Base-by-base conservation (phyloP, 2,888 invertebrate species). In the Bugulina stolonifera region DNA sequence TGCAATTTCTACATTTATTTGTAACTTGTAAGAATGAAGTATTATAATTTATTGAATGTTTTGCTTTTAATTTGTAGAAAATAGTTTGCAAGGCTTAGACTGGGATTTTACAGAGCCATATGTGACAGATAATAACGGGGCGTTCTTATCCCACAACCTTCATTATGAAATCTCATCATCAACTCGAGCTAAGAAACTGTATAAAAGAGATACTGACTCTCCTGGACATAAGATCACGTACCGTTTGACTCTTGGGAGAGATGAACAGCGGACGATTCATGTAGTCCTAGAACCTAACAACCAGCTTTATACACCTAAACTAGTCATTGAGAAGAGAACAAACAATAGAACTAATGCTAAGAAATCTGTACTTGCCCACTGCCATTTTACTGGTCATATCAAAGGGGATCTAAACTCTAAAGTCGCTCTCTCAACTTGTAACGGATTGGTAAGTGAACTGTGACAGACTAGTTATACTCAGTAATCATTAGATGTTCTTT, bases 351-450 rank as follows among this genome's bases (percentile, higher is more conserved):
- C 64, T 32, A 22, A 64, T 3, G 18, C 64, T 32, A 64, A 29
- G 5, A n/a, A 27, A 14, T 10, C 29, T n/a, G 25, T 27, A 5
- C 5, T 23, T 10, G 3, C 35, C 18, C 52, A 25, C 43, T 93
- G 93, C 83, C 93, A 93, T 86, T 93, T 90, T 85, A 89, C 89
- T 73, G 93, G 93, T 76, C 86, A 88, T 77, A 87, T 93, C 74
- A 86, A 89, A 72, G 91, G 90, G 69, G 89, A 91, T 76, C 85
- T 88, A 3, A 85, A 86, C 73, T 92, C 92, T 54, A 88, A 86
- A 75, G 90, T 92, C 71, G 92, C 93, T 25, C 82, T 93, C 73
- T 92, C 92, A 22, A 89, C 92, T 25, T 93, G 93, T 82, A 88
- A 91, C 81, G 93, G 93, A 80, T 86, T 93, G 88, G 93, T 93